Evolutionary conservation across 2,797 vertebrate genomes (phyloP), one percentile per base, ranked within the genome.

Genomic region (Propithecus deckenii): DNA sequence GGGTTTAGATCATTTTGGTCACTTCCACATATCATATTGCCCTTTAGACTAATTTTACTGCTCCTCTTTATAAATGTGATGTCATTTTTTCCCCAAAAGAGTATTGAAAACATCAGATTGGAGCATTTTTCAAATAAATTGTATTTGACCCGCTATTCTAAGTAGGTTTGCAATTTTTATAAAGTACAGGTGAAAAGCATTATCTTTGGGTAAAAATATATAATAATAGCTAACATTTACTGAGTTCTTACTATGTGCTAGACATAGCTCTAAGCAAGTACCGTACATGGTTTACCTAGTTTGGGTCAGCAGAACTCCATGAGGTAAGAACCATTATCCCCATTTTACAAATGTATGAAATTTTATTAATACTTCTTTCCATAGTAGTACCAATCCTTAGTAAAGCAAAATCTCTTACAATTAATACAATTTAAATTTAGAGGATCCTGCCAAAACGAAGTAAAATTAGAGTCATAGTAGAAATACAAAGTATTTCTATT

Each of bases 81-180:
- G 50, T 52, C 30, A 57, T 74, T 52, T 90, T 52, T 52, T n/a
- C 6, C 20, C 35, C 7, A 43, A 86, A 79, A 94, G 52, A 65
- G 52, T 85, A 95, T 89, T 71, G 63, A 93, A 91, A 92, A 71
- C 94, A 78, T 2, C 86, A 61, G 38, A 83, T 88, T 87, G 79
- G 65, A 71, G 28, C 59, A 52, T 91, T 96, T 97, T 95, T 71
- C 35, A 86, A 55, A 65, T 46, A 86, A 91, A 59, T 89, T 86
- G 22, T 91, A 72, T 86, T 95, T 86, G 41, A 80, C 57, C 32
- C 95, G 48, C 23, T 91, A 87, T 84, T 94, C 22, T 69, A 93
- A 96, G 52, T 95, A 83, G 52, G n/a, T 50, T 72, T 94, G 57
- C 76, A 81, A 14, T 95, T 93, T 89, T 89, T 79, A 9, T 89